phyloP scores from a whole-genome alignment of 2,888 invertebrate genomes.

The Tiliacea aurago region DNA sequence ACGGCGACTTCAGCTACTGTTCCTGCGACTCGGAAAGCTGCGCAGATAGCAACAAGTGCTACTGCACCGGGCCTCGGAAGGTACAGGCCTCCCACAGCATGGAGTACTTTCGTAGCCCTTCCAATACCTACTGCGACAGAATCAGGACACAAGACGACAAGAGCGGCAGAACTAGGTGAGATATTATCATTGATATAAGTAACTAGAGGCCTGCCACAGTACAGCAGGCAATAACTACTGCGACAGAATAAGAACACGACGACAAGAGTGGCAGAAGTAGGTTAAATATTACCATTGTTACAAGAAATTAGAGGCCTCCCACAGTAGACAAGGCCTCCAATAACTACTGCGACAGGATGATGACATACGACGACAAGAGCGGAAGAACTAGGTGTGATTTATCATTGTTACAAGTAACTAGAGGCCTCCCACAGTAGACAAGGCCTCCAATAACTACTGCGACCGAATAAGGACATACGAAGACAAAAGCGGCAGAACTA shows the following conservation, averaged over 20 bases:
- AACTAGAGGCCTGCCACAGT: background rate
- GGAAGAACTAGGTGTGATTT: conserved; percentile 78
- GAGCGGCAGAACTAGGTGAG: conserved; percentile 80
- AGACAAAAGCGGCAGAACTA: conserved; percentile 68
- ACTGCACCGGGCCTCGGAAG: conserved; percentile 90
- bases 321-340: conserved; percentile 84
- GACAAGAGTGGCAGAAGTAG: conserved; percentile 70
- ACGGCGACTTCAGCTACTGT: conserved; percentile 91
- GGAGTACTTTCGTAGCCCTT: conserved; percentile 89
- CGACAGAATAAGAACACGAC: conserved; percentile 84
- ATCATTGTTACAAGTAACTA: background rate
- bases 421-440: background rate
- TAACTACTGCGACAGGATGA: conserved; percentile 81
- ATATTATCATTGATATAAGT: background rate
- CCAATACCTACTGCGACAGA: conserved; percentile 82
- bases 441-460: conserved; percentile 66
- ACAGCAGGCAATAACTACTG: conserved; percentile 66
- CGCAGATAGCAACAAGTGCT: conserved; percentile 96
- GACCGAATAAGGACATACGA: conserved; percentile 84
- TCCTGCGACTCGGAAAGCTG: conserved; percentile 97
- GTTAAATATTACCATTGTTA: conserved; percentile 62
- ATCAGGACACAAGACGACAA: conserved; percentile 83
- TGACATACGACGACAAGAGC: conserved; percentile 81
- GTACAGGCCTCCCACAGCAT: conserved; percentile 87
- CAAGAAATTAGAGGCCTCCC: conserved; percentile 75